Base-by-base conservation (phyloP, 2,797 vertebrate species). In the Falco cherrug region DNA sequence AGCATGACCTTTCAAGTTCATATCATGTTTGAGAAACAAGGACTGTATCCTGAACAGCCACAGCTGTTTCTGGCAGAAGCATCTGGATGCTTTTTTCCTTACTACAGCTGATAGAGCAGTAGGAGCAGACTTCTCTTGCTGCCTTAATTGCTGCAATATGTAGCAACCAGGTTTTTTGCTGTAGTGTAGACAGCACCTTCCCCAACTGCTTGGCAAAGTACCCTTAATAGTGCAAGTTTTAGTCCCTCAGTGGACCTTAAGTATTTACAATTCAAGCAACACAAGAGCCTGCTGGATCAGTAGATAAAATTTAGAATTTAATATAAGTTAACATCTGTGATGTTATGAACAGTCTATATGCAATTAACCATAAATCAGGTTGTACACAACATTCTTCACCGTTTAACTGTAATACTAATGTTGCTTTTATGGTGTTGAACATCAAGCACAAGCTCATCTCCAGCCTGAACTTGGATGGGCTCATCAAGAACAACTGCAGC, bases 351-450 rank as follows among this genome's bases (percentile, higher is more conserved):
- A 64, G 13, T 60, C 31, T 19, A 25, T 5, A 75, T 53, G 43
- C 54, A 39, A 85, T 61, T 54, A 85, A 48, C 11, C 75, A 65
- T 17, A 60, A 29, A 33, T 69, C 25, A 45, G 24, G 25, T 61
- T 33, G 65, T 19, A 41, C 4, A 3, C 12, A 14, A 19, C 28
- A 15, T 45, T 83, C 56, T 56, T 98, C 93, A 98, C n/a, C 71
- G 92, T 80, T 97, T 97, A 39, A 98, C 98, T 5, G 97, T 98
- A 86, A 99, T 99, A 81, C 98, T 99, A 91, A 99, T 98, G 86
- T 98, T 99, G 98, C 99, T 99, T 96, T 99, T 99, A 94, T 99
- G 99, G 64, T 99, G 98, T 87, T 98, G 98, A 76, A 99, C 97
- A 3, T 90, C 88, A 22, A 99, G 99, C 21, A 95, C 45, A 74